phyloP scores from a whole-genome alignment of 2,797 vertebrate genomes.

The Trachurus trachurus region DNA sequence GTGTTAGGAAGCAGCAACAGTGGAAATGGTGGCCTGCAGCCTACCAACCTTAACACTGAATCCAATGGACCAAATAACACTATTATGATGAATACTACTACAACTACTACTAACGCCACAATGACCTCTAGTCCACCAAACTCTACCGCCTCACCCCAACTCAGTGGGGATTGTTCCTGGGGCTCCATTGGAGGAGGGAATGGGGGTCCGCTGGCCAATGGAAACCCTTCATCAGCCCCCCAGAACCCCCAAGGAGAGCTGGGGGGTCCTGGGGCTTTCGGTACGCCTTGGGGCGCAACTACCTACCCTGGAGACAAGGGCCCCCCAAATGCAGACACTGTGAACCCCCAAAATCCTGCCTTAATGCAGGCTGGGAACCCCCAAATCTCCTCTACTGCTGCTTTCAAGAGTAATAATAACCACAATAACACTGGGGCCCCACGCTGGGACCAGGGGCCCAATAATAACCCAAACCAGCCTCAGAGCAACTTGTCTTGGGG shows the following conservation, averaged over 20 bases:
- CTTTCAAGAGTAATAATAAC: conserved; percentile 93
- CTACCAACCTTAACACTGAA: conserved; percentile 98
- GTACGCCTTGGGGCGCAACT: conserved; percentile 94
- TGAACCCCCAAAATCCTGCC: conserved; percentile 92
- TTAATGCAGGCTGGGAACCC: conserved; percentile 92
- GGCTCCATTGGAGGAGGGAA: conserved; percentile 90
- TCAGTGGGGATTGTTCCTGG: conserved; percentile 91
- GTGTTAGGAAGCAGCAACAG: conserved; percentile 85
- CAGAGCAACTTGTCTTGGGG: conserved; percentile 87
- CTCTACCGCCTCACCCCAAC: conserved; percentile 94
- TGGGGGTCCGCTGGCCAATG: conserved; percentile 91
- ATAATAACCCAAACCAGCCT: conserved; percentile 76
- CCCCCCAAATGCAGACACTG: conserved; percentile 96
- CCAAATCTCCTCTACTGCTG: conserved; percentile 86
- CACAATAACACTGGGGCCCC: conserved; percentile 88
- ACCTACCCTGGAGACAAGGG: conserved; percentile 94
- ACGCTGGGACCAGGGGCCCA: conserved; percentile 91
- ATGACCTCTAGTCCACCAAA: conserved; percentile 99
- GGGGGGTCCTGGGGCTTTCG: conserved; percentile 89
- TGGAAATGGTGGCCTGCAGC: conserved; percentile 92
- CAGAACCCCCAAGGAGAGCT: conserved; percentile 90
- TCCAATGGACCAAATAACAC: conserved; percentile 99
- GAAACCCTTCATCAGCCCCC: conserved; percentile 87
- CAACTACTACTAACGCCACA: conserved; percentile 91
- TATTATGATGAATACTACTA: conserved; percentile 88